Percentiles rank a stretch among this genome's conserved stretches.
Evolutionary conservation across 2,113 vertebrate species (phyloP).

Genomic region (Paracanthobrama guichenoti): DNA sequence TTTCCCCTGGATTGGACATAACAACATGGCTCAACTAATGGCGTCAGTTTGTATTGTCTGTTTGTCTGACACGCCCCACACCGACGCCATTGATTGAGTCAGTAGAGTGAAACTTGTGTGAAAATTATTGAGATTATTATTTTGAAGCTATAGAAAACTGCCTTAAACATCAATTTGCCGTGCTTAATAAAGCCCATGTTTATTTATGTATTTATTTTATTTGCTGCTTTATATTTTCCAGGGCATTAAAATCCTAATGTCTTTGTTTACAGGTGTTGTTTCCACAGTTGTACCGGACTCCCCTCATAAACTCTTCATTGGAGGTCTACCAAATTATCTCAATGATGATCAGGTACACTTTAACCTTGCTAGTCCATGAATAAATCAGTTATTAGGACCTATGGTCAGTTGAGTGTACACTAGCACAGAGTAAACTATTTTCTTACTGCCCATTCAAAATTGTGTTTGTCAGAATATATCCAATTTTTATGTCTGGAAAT

Average conservation of each 20-base stretch:
- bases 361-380: slow-evolving; percentile 7
- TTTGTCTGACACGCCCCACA: not conserved
- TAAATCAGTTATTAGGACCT: not conserved
- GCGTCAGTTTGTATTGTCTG: not conserved
- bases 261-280: slow-evolving; percentile 69
- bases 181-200: too few relatives aligned
- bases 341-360: slow-evolving; percentile 77
- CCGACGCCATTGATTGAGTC: not conserved
- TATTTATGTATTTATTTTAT: too few relatives aligned
- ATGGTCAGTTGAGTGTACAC: not conserved
- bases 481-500: too few relatives aligned
- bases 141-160: not conserved
- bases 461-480: not conserved
- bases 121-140: not conserved
- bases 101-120: not conserved
- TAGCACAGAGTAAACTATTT: not conserved
- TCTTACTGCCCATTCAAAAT: not conserved
- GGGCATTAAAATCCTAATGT: not conserved
- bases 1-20: not conserved
- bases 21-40: not conserved
- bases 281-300: slow-evolving; percentile 80
- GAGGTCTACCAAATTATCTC: slow-evolving; percentile 78
- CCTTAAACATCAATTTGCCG: not conserved
- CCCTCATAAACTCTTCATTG: slow-evolving; percentile 79
- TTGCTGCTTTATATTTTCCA: too few relatives aligned